Percentiles rank a stretch among this genome's conserved stretches.
Conservation (phyloP, 2,797 vertebrate genomes). For the Podarcis lilfordi region DNA sequence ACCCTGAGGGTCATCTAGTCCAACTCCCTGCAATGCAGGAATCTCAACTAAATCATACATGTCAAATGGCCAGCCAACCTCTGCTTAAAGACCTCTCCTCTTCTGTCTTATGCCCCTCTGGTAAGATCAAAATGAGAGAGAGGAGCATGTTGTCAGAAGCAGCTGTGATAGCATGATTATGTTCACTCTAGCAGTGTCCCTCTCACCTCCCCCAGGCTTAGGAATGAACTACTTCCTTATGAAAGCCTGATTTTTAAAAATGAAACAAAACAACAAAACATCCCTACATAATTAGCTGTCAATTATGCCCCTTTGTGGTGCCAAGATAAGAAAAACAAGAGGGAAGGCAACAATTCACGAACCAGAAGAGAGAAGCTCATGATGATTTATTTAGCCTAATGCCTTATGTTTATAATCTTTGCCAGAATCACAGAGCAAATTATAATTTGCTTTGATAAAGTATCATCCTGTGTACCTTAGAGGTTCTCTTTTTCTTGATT, state of each 20-base stretch:
- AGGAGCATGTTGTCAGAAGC: slow-evolving; percentile 62
- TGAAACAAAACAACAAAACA: slow-evolving; percentile 19
- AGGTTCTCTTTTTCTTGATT: not conserved
- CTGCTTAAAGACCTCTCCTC: not conserved
- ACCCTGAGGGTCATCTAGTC: too few relatives aligned
- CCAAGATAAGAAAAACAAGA: slow-evolving; percentile 37
- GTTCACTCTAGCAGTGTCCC: not conserved
- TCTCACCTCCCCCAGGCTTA: not conserved
- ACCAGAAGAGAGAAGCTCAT: not conserved
- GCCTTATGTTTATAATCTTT: not conserved
- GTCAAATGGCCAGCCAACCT: too few relatives aligned
- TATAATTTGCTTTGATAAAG: not conserved
- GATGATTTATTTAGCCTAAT: not conserved
- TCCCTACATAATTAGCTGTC: slow-evolving; percentile 66
- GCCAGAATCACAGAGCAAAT: not conserved
- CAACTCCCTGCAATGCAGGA: too few relatives aligned
- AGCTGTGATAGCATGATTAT: not conserved
- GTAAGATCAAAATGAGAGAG: slow-evolving; percentile 65
- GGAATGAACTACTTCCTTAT: slow-evolving; percentile 44
- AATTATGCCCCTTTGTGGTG: slow-evolving; percentile 71
- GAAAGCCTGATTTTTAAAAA: slow-evolving; percentile 66
- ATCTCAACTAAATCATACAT: too few relatives aligned
- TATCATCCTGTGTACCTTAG: not conserved
- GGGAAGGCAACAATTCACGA: not conserved
- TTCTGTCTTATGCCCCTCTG: slow-evolving; percentile 37